Evolutionary conservation across 2,113 vertebrate genomes (phyloP).

Genomic region (Oceanodroma tethys): DNA sequence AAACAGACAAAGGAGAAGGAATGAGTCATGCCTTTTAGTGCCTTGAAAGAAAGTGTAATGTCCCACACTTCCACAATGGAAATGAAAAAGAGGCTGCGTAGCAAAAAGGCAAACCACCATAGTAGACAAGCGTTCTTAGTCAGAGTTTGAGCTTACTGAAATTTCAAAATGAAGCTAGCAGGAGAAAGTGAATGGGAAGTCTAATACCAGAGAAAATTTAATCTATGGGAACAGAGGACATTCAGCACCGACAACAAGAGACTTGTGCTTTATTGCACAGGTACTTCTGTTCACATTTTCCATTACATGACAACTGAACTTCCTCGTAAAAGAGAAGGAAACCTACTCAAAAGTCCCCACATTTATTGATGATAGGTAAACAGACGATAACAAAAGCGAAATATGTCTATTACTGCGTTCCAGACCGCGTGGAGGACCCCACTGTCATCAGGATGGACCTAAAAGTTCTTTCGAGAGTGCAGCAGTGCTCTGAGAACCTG

Average conservation of each 20-base stretch:
- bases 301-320: neutral
- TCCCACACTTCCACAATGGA: neutral
- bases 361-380: neutral
- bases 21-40: neutral
- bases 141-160: neutral
- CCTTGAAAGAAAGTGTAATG: neutral
- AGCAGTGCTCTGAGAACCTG: neutral
- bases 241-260: neutral
- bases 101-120: neutral
- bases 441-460: neutral
- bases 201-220: neutral
- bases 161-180: neutral
- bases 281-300: neutral
- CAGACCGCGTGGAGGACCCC: accelerated
- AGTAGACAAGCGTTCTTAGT: neutral
- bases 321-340: neutral
- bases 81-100: neutral
- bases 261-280: neutral
- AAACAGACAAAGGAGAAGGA: neutral
- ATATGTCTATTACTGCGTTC: neutral
- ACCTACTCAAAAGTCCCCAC: accelerated
- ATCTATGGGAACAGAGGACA: neutral
- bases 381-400: neutral
- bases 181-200: neutral
- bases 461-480: neutral